Evolutionary conservation across 2,797 vertebrate genomes (phyloP).

Genomic region (Trichosurus vulpecula): DNA sequence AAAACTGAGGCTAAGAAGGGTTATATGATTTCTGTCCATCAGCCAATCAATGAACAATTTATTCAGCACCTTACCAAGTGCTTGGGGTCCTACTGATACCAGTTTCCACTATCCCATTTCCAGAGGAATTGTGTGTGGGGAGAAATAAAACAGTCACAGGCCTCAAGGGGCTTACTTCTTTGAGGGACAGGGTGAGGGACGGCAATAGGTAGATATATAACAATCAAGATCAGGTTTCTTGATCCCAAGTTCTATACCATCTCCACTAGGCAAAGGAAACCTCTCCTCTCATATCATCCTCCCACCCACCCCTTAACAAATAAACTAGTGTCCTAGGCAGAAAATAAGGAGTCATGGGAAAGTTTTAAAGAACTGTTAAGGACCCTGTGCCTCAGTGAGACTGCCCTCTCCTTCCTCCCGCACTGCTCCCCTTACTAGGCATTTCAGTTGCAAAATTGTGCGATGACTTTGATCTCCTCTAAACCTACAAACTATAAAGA

Average conservation of each 20-base stretch:
- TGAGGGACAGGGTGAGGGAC: not conserved
- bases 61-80: not conserved
- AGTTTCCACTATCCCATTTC: not conserved
- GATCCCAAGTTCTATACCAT: not conserved
- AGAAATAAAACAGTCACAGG: not conserved
- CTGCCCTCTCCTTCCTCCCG: not conserved
- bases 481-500: not conserved
- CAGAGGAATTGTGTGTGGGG: not conserved
- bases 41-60: not conserved
- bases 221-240: not conserved
- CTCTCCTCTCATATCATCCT: not conserved
- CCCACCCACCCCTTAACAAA: not conserved
- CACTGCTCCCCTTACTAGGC: not conserved
- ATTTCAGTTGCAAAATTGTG: not conserved
- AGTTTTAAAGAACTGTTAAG: not conserved
- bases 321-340: not conserved
- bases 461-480: not conserved
- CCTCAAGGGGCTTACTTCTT: not conserved
- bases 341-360: not conserved
- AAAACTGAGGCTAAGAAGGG: slow-evolving; percentile 21
- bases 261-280: not conserved
- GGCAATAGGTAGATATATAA: not conserved
- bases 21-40: not conserved
- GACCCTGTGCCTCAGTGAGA: not conserved
- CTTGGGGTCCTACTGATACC: slow-evolving; percentile 7